Evolutionary conservation across 64 coral and sea anemone species (phyloP), one percentile per base, ranked within the genome.

Genomic region (Porites australiensis): DNA sequence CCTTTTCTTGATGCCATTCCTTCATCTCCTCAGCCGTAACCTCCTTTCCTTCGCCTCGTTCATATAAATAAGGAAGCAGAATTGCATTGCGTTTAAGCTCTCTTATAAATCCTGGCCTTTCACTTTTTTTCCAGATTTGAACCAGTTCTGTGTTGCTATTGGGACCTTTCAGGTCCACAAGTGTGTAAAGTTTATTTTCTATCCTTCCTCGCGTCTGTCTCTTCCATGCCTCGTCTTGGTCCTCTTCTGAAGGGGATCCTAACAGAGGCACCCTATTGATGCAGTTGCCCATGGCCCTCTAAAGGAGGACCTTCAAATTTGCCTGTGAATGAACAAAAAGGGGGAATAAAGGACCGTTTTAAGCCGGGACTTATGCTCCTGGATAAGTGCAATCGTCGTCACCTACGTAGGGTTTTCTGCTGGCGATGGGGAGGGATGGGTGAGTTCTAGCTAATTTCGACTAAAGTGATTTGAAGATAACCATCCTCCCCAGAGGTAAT

Each of bases 91-190:
- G 20, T 52, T 37, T 55, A 64, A 92, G 68, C 14, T 74, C 55
- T 81, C 18, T 55, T 0, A 50, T 10, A 19, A 92, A 74, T 8
- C 48, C 90, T 8, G 10, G 3, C 37, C 23, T 46, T 4, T 55
- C 90, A 52, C 54, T 64, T 92, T 91, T 67, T 3, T 92, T 79
- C 72, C 91, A 77, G 64, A 86, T 57, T 83, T 90, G 71, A 20
- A 90, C 92, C 21, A 96, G 68, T 16, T 50, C 76, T 2, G 92
- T 75, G 23, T 90, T 50, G 23, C 83, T 77, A 44, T 83, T 51
- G 14, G 82, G 79, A 3, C 91, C 87, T 48, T 94, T 96, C 3
- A 94, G 66, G 69, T 96, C 95, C 87, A 96, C 69, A 5, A 96
- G 82, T 6, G 79, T 72, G 27, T 96, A 96, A 0, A 93, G 79